Evolutionary conservation across 2,888 invertebrate species (phyloP).

Genomic region (Agonopterix arenella): DNA sequence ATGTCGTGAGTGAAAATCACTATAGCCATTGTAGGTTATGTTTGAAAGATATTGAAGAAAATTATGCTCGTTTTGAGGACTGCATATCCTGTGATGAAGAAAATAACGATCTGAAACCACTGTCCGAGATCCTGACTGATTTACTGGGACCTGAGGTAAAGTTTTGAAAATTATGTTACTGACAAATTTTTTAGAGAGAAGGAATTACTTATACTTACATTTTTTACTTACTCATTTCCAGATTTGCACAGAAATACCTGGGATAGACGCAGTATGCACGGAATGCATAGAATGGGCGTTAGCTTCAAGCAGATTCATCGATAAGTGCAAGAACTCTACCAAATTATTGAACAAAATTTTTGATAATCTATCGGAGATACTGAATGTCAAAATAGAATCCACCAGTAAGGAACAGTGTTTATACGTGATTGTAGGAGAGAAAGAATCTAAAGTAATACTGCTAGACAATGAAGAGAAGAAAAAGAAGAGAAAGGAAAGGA

Average conservation of each 20-base stretch:
- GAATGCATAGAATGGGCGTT: conserved; percentile 41
- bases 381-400: conserved; percentile 28
- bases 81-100: conserved; percentile 16
- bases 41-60: conserved; percentile 34
- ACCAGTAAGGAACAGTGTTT: conserved; percentile 28
- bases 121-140: too few relatives aligned
- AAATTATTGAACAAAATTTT: conserved; percentile 36
- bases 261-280: conserved; percentile 51
- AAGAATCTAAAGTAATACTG: conserved; percentile 35
- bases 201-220: too few relatives aligned
- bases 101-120: too few relatives aligned
- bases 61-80: conserved; percentile 49
- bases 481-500: conserved; percentile 6
- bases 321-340: conserved; percentile 36
- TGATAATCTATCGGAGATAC: conserved; percentile 31
- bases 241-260: conserved; percentile 44
- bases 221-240: conserved; percentile 26
- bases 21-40: conserved; percentile 67
- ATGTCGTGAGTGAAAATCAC: conserved; percentile 44
- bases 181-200: too few relatives aligned
- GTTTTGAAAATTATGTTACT: too few relatives aligned
- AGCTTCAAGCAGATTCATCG: conserved; percentile 34
- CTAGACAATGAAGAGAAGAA: conserved; percentile 24
- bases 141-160: too few relatives aligned
- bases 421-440: conserved; percentile 38